These are phyloP conservation scores for Sebastes hubbsi DNA, from an alignment of 2,797 vertebrate species.

Conservation along the genomic window DNA sequence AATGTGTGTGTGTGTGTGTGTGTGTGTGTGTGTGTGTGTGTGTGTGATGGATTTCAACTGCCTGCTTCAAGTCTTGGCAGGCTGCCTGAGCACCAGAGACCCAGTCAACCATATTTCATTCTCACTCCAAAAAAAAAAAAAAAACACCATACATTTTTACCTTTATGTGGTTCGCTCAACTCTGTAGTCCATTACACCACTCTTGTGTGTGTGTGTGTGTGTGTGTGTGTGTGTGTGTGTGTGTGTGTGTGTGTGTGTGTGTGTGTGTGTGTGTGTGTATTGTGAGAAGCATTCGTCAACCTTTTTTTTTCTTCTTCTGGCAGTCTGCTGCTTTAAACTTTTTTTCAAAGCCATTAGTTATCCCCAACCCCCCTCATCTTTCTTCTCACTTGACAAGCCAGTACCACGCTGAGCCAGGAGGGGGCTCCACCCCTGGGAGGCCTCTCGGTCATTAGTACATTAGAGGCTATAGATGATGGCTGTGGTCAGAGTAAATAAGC, in stretches of 20 bases:
- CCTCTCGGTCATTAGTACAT: slow-evolving; percentile 60
- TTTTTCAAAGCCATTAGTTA: slow-evolving; percentile 30
- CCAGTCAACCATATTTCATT: slow-evolving; percentile 66
- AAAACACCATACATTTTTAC: slow-evolving; percentile 60
- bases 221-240: slow-evolving; percentile 9
- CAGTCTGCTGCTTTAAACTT: slow-evolving; percentile 27
- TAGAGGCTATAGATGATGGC: slow-evolving; percentile 56
- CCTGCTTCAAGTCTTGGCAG: slow-evolving; percentile 70
- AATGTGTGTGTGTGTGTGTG: background rate
- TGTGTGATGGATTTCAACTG: slow-evolving; percentile 64
- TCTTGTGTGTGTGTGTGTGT: background rate
- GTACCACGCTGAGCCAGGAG: slow-evolving; percentile 53
- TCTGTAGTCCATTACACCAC: slow-evolving; percentile 44
- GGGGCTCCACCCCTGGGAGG: slow-evolving; percentile 46
- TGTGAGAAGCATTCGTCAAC: slow-evolving; percentile 38
- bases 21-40: slow-evolving; percentile 19
- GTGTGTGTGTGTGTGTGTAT: slow-evolving; percentile 3
- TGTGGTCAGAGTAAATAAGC: slow-evolving; percentile 79
- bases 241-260: slow-evolving; percentile 10
- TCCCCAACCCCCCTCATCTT: background rate
- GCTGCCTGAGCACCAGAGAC: slow-evolving; percentile 64
- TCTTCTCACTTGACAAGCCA: slow-evolving; percentile 32
- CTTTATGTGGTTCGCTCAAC: slow-evolving; percentile 58
- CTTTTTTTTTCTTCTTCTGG: slow-evolving; percentile 10
- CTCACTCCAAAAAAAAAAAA: slow-evolving; percentile 20